Percentiles rank a stretch among this genome's conserved stretches.
phyloP scores from a whole-genome alignment of 2,888 invertebrate species.

The Venusia cambrica region DNA sequence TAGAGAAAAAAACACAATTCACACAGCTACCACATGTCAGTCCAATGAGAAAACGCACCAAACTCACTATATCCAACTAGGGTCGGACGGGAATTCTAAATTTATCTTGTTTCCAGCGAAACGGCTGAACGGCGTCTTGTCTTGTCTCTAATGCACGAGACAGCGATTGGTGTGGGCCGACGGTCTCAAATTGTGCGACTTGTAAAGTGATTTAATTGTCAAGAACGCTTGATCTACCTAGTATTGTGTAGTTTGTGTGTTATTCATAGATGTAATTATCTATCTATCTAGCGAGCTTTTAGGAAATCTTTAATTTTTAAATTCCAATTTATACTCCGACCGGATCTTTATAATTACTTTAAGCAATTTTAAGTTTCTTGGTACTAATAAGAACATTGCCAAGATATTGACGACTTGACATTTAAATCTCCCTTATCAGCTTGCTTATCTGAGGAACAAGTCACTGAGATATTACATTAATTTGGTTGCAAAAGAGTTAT shows the following conservation, averaged over 20 bases:
- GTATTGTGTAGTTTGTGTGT: conserved; percentile 51
- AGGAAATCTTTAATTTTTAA: too few relatives aligned
- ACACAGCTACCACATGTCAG: conserved; percentile 43
- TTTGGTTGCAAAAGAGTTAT: too few relatives aligned
- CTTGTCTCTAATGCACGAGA: conserved; percentile 61
- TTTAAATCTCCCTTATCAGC: too few relatives aligned
- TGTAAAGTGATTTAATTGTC: conserved; percentile 73
- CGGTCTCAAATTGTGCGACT: conserved; percentile 50
- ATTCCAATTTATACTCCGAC: too few relatives aligned
- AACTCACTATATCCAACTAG: conserved; percentile 69
- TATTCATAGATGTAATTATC: conserved; percentile 23
- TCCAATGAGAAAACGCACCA: conserved; percentile 57
- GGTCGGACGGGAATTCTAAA: conserved; percentile 77
- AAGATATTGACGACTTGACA: too few relatives aligned
- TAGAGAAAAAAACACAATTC: conserved; percentile 34
- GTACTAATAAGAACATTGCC: too few relatives aligned
- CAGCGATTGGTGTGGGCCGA: conserved; percentile 59
- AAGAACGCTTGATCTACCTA: conserved; percentile 48
- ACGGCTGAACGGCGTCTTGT: conserved; percentile 60
- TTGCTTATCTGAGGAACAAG: too few relatives aligned
- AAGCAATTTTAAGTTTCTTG: too few relatives aligned
- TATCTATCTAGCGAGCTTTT: conserved; percentile 9
- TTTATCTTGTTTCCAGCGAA: conserved; percentile 74
- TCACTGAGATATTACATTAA: too few relatives aligned
- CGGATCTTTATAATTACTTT: too few relatives aligned